Base-by-base conservation (phyloP, 2,797 vertebrate genomes). In the Gymnothorax reevesii region DNA sequence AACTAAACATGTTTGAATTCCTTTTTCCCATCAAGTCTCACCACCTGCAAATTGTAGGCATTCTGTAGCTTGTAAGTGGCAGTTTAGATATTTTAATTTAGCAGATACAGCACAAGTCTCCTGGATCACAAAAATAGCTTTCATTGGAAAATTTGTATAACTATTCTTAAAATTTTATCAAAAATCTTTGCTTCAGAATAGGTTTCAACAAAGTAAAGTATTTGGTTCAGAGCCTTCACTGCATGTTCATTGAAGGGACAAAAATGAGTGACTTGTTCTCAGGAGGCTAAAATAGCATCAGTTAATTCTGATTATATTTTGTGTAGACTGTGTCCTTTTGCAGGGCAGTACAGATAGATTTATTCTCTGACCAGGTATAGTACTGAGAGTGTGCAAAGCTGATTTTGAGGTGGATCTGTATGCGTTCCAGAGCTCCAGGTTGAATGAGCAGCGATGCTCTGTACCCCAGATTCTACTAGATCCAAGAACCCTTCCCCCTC, bases 331-430 rank as follows among this genome's bases (percentile, higher is more conserved):
- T 13, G 59, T 60, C 12, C 59, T 13, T 60, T 60, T 60, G 33
- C 33, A 2, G 33, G 33, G 2, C 1, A 42, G 33, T 42, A 2
- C 33, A 42, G 33, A 42, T 42, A 42, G 33, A 42, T 42, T 42
- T 42, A 1, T 93, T 90, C 91, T 95, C 93, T 87, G 94, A 83
- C 1, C 82, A 89, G 42, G 2, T 85, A 55, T 17, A 17, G 84
- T 42, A 85, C 57, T 79, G 57, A 33, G 2, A 42, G 33, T 42
- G 33, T 42, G 79, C 49, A 49, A 17, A 22, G 55, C 33, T 42
- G 2, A 52, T 64, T 8, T 49, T 82, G 85, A 83, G 89, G 3
- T 5, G 59, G 49, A 33, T 86, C 84, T 86, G 60, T 60, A 69
- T 82, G 54, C 66, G 25, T 85, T 80, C 57, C 90, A 93, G 93